Base-by-base conservation (phyloP, 2,113 vertebrate genomes). In the Callopanchax toddi region DNA sequence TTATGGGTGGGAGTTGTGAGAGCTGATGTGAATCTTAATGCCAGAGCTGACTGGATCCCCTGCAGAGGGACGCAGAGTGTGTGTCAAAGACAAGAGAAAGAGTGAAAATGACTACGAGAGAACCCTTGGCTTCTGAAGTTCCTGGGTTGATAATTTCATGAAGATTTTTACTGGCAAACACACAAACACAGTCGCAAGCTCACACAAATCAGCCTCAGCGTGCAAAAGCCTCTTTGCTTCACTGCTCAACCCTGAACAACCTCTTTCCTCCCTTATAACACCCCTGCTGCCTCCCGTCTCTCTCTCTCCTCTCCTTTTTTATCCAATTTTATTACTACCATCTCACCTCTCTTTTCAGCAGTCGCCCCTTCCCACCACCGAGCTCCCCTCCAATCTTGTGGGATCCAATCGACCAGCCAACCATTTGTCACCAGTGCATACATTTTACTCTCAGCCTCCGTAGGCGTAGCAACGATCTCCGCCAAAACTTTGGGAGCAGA, bases 281-380 rank as follows among this genome's bases (percentile, higher is more conserved):
- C 81, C 77, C 67, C 43, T 46, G 55, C 78, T 77, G 72, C 74
- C 74, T 71, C 73, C 79, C 81, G 53, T 80, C 60, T 50, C 53
- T 40, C 29, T 32, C 36, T 32, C 55, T 67, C 69, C 82, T 59
- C 67, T 71, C 72, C 60, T 79, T 66, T 83, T 72, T 87, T 82
- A 82, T 85, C 81, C 84, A 73, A 85, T 87, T 78, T 81, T 87
- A 84, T 87, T 89, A 85, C 85, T 80, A 80, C 82, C 82, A 85
- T 85, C 71, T 85, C 85, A 84, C 78, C 80, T 85, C 78, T 82
- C 60, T 75, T 67, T 76, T 76, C 74, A 71, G 23, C 67, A 39
- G 16, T 21, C 50, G 59, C 65, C 60, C 69, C 66, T 40, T 78
- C 67, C 65, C 37, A 64, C 70, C 11, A 29, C 58, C 58, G 64